Evolutionary conservation across 1,140 invertebrate genomes (phyloP), one percentile per base, ranked within the genome.

Genomic region (Caenorhabditis brenneri): DNA sequence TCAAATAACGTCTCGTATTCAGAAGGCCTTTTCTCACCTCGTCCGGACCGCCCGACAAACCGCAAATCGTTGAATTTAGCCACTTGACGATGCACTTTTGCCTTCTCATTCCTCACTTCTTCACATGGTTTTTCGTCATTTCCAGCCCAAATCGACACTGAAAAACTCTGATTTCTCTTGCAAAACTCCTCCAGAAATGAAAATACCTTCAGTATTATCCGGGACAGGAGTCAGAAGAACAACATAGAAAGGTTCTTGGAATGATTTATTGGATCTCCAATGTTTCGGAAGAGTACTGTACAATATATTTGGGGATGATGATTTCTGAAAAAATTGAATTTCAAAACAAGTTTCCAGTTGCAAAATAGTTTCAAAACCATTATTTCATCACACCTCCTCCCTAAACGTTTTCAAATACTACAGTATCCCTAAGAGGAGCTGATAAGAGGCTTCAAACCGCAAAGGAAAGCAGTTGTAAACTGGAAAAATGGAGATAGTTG

Each of bases 81-180:
- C 81, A 97, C 95, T 91, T 97, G 95, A 88, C 97, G 97, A 93
- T 97, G 97, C 95, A 98, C 97, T 82, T 96, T 94, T 0, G 97
- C 95, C 5, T 95, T 96, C 86, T 93, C 95, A 92, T 98, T 98
- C 60, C 96, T 92, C 86, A 98, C 92, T 90, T 98, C 97, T 0
- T 95, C 96, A 90, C 95, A 97, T 91, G 94, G 97, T 92, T 97
- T 98, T 91, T 98, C 96, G 91, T 98, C 97, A 91, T 98, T 98
- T 10, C 96, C 97, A 2, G 96, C 96, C 48, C 94, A 92, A 9
- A 98, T 94, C 4, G 95, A 96, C 53, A 98, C 96, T 83, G 82
- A 33, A 83, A 83, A 39, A 78, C 2, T 12, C 12, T 9, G 1
- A 19, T 0, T 0, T 15, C 3, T 22, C 22, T 7, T 27, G 22